phyloP scores from a whole-genome alignment of 1,140 invertebrate species.

The Drosophila equinoxialis region DNA sequence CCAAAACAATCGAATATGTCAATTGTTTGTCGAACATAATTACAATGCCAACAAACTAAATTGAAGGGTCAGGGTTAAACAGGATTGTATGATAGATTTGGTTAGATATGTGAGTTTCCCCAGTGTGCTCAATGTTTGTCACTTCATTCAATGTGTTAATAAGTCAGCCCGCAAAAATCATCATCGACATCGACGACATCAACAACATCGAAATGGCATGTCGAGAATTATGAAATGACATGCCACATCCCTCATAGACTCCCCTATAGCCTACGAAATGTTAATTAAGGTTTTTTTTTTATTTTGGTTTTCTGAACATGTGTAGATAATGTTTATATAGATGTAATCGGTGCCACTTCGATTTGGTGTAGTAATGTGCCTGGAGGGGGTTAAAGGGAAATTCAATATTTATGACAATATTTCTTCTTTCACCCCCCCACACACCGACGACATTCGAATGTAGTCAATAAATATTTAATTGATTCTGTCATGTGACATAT shows the following conservation, averaged over 20 bases:
- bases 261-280: conserved; percentile 14
- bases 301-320: conserved; percentile 23
- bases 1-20: conserved; percentile 67
- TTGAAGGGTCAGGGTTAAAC: conserved; percentile 46
- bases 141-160: conserved; percentile 67
- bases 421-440: conserved; percentile 7
- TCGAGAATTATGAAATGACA: conserved; percentile 54
- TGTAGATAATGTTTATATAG: conserved; percentile 44
- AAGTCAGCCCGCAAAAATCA: conserved; percentile 57
- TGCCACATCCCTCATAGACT: background rate
- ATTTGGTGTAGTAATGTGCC: conserved; percentile 17
- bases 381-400: conserved; percentile 25
- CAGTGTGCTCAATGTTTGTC: conserved; percentile 34
- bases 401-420: conserved; percentile 37
- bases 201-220: conserved; percentile 35
- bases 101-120: conserved; percentile 41
- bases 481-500: conserved; percentile 44
- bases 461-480: conserved; percentile 71
- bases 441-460: conserved; percentile 17
- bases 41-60: conserved; percentile 45
- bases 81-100: conserved; percentile 16
- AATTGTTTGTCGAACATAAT: conserved; percentile 70
- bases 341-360: conserved; percentile 2
- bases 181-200: conserved; percentile 23
- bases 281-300: conserved; percentile 51